Percentiles rank a stretch among this genome's conserved stretches.
Evolutionary conservation across 2,888 invertebrate species (phyloP).

Genomic region (Acrobasis consociella): DNA sequence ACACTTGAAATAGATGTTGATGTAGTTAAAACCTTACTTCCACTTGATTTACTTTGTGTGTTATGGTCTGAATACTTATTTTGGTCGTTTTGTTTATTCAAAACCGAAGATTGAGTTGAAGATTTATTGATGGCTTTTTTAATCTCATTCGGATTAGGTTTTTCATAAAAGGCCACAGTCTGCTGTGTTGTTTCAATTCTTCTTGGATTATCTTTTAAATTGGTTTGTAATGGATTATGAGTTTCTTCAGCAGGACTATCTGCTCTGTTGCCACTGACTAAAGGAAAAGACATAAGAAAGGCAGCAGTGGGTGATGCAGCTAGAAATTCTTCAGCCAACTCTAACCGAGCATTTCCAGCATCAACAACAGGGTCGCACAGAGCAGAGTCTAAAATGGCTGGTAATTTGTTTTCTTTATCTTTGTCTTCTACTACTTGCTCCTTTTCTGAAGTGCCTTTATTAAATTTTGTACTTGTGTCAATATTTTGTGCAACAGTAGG

Average conservation of each 20-base stretch:
- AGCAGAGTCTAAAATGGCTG: constrained; percentile 65
- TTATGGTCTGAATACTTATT: constrained; percentile 52
- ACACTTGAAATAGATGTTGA: constrained; percentile 40
- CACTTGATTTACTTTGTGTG: constrained; percentile 43
- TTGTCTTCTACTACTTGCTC: constrained; percentile 45
- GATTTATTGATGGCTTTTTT: constrained; percentile 42
- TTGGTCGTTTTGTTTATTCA: constrained; percentile 50
- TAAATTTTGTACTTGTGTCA: constrained; percentile 39
- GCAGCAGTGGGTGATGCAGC: constrained; percentile 89
- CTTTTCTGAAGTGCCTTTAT: constrained; percentile 42
- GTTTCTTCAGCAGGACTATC: constrained; percentile 75
- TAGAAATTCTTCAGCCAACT: constrained; percentile 79
- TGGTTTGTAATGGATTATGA: constrained; percentile 43
- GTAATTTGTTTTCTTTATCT: constrained; percentile 65
- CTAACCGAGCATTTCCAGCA: constrained; percentile 82
- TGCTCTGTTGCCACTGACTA: constrained; percentile 84
- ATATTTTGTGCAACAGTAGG: constrained; percentile 32
- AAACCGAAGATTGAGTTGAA: constrained; percentile 30
- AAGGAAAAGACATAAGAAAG: constrained; percentile 88
- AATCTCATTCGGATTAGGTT: constrained; percentile 42
- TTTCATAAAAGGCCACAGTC: constrained; percentile 46
- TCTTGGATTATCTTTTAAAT: constrained; percentile 49
- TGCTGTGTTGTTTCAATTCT: constrained; percentile 49
- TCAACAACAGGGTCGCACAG: constrained; percentile 71
- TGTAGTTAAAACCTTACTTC: constrained; percentile 47